Evolutionary conservation across 2,797 vertebrate species (phyloP).

Genomic region (Tapera naevia): DNA sequence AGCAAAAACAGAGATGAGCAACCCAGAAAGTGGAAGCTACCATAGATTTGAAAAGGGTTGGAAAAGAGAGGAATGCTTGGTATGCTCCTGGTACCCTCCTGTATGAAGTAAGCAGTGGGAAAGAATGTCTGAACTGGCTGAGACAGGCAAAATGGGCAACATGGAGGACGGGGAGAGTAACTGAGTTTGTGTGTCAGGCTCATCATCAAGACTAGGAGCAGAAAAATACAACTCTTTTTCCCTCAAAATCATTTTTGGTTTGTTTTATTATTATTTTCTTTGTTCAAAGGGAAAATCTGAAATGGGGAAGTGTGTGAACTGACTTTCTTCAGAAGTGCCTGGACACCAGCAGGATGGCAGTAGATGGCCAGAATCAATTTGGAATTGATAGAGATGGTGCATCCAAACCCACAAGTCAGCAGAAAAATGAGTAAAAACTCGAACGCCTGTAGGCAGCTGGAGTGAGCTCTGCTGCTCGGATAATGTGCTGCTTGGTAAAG

Average conservation of each 20-base stretch:
- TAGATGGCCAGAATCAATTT: not conserved
- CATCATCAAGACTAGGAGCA: not conserved
- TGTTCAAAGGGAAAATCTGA: not conserved
- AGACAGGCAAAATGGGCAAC: not conserved
- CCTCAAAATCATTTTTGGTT: not conserved
- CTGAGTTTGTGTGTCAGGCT: not conserved
- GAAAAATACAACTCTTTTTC: rapidly evolving
- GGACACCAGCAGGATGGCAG: not conserved
- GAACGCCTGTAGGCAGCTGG: rapidly evolving
- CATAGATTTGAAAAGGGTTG: not conserved
- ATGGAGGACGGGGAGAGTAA: not conserved
- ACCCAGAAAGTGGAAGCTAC: not conserved
- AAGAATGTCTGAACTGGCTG: rapidly evolving
- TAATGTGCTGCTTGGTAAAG: not conserved
- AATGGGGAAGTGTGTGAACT: not conserved
- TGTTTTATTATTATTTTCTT: not conserved
- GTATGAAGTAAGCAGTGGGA: rapidly evolving
- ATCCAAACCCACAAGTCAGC: not conserved
- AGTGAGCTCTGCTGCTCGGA: not conserved
- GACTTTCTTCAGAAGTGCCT: not conserved
- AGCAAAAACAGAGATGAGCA: not conserved
- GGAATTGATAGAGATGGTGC: not conserved
- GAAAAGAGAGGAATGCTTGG: too few species aligned
- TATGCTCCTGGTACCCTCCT: rapidly evolving
- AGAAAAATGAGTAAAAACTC: not conserved